Percentiles rank a stretch among this genome's conserved stretches.
These are phyloP conservation scores for Microplitis mediator DNA, from an alignment of 1,140 invertebrate species.

Conservation along the genomic window DNA sequence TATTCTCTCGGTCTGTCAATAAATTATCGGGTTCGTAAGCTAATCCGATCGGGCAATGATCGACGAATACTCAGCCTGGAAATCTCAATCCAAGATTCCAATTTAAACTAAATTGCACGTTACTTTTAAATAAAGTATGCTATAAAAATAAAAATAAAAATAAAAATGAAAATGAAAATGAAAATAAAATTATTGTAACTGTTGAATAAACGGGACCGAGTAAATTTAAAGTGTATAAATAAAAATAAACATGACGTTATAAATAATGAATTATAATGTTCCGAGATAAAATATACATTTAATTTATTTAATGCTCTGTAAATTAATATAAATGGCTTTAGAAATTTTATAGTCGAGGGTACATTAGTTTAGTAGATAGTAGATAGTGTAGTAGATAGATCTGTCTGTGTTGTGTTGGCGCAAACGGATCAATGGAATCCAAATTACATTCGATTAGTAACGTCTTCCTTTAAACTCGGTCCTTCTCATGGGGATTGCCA, in stretches of 20 bases:
- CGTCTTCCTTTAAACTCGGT: background rate
- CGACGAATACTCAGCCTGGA: background rate
- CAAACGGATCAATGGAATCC: background rate
- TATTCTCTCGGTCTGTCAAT: conserved; percentile 14
- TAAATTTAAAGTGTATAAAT: no score
- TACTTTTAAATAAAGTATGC: no score
- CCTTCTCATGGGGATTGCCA: background rate
- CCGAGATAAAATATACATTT: no score
- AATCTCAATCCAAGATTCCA: conserved; percentile 21
- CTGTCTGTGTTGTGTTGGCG: no score
- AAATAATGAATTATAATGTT: no score
- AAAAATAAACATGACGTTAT: no score
- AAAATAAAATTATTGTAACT: background rate
- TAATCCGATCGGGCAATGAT: conserved; percentile 12
- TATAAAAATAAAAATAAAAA: background rate
- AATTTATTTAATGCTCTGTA: no score
- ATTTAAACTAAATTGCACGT: conserved; percentile 38
- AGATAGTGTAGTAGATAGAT: background rate
- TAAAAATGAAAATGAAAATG: background rate
- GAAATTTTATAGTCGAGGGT: no score
- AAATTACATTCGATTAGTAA: conserved; percentile 3
- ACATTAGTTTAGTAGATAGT: no score
- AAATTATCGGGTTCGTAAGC: conserved; percentile 22
- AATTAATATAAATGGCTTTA: no score
- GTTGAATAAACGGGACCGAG: no score